Base-by-base conservation (phyloP, 2,888 invertebrate genomes). In the Tetheella fluctuosa region DNA sequence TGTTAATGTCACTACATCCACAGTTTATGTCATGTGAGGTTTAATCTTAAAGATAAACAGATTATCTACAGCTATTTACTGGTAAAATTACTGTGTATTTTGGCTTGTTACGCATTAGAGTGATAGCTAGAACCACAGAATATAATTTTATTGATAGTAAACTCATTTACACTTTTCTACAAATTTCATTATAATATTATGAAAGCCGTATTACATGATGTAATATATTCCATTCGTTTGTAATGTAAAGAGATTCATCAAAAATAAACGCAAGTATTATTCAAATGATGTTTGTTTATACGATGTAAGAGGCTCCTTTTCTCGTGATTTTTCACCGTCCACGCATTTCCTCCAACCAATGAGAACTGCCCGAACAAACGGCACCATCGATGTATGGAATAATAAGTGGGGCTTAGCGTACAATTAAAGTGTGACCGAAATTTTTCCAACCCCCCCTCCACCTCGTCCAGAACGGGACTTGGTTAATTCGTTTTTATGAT, bases 401-500 rank as follows among this genome's bases (percentile, higher is more conserved):
- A 86, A 80, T 83, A 88, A 88, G 83, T 80, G 77, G 83, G 80
- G 80, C 78, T 85, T 86, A 83, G 74, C 79, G 82, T 79, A 85
- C 84, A 88, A 89, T 90, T 88, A 88, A 64, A 71, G 61, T 69
- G 55, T 69, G 76, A 73, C 74, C 79, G 63, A 58, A 62, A 79
- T 78, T 77, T 75, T 71, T 74, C 67, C 74, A 76, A 75, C 72
- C 73, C 71, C 67, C 62, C 62, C 65, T 63, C 60, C 30, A 25
- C 59, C 64, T 59, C 48, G 59, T 59, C 64, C 65, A 63, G 64
- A 56, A 69, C 71, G 65, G 71, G 84, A 85, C 79, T 84, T 81
- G 71, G 80, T 77, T 84, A 86, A 85, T 84, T 83, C 80, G 85
- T 85, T 84, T 87, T 88, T 84, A 85, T 87, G 82, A 86, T 82